Conservation (phyloP, 2,113 vertebrate species). For the Myotis lucifugus region DNA sequence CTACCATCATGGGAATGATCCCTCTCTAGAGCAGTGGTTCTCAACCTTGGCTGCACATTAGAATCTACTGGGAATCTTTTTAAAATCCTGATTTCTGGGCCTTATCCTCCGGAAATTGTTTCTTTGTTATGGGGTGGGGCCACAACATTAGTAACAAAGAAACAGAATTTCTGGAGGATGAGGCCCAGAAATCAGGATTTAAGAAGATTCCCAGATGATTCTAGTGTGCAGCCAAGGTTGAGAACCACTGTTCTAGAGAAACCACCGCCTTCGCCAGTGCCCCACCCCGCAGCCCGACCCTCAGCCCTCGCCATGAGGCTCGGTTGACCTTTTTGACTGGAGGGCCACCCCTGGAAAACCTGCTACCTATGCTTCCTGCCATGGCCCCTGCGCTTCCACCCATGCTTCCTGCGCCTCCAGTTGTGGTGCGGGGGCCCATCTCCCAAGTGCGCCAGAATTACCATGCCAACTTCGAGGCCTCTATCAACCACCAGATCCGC, state of each 20-base stretch:
- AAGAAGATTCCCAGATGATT: too few species aligned
- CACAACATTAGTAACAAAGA: too few species aligned
- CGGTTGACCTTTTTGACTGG: neutral
- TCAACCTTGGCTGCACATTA: too few species aligned
- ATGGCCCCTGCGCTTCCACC: neutral
- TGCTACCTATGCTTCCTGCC: neutral
- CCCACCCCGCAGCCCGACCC: neutral
- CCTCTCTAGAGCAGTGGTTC: neutral
- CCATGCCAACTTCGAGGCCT: fast-evolving
- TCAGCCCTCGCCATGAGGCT: neutral
- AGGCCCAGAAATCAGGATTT: too few species aligned
- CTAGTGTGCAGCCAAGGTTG: too few species aligned
- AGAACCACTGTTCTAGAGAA: neutral
- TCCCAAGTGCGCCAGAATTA: neutral
- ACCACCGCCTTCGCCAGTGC: neutral
- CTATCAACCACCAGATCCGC: neutral
- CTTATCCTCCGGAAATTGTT: too few species aligned
- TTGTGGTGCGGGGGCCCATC: neutral
- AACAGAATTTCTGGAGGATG: too few species aligned
- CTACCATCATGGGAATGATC: neutral
- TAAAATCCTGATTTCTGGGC: too few species aligned
- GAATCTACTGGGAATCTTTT: too few species aligned
- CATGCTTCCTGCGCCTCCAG: neutral
- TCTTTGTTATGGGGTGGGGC: too few species aligned
- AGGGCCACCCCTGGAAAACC: neutral